Evolutionary conservation across 23 tunicate species (phyloP).

Genomic region (Trididemnum clinides): DNA sequence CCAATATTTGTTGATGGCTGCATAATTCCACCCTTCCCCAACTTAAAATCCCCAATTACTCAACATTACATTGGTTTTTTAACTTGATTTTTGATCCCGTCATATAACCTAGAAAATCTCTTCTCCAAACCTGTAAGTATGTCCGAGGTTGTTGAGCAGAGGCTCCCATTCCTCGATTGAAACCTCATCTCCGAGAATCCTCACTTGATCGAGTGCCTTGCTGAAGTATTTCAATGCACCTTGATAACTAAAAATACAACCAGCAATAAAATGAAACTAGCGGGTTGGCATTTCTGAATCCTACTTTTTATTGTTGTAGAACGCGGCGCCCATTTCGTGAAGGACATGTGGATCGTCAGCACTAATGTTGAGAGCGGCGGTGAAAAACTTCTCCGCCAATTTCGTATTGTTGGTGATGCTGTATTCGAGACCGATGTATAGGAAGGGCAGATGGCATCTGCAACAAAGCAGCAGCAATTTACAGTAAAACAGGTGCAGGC

Average conservation of each 20-base stretch:
- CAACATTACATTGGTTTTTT: too few species aligned
- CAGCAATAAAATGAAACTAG: background rate
- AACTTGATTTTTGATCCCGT: too few species aligned
- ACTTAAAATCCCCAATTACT: too few species aligned
- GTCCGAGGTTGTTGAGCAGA: slow-evolving; percentile 83
- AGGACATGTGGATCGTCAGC: slow-evolving; percentile 88
- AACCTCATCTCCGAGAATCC: slow-evolving; percentile 57
- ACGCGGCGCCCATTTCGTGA: slow-evolving; percentile 88
- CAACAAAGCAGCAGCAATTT: background rate
- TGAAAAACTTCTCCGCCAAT: slow-evolving; percentile 85
- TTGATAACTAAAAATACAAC: slow-evolving; percentile 42
- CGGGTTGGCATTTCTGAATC: background rate
- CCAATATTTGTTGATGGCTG: too few species aligned
- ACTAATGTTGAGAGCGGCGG: slow-evolving; percentile 60
- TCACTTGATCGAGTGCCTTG: slow-evolving; percentile 55
- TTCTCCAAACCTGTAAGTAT: slow-evolving; percentile 70
- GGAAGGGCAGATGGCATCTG: slow-evolving; percentile 91
- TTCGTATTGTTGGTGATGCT: slow-evolving; percentile 93
- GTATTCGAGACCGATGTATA: slow-evolving; percentile 93
- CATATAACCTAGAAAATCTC: too few species aligned
- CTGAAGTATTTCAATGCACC: slow-evolving; percentile 77
- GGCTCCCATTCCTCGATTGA: slow-evolving; percentile 84
- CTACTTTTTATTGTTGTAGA: slow-evolving; percentile 59
- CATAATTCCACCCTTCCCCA: too few species aligned
- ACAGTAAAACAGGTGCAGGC: too few species aligned